Base-by-base conservation (phyloP, 2,113 vertebrate genomes). In the Microtus montanus region DNA sequence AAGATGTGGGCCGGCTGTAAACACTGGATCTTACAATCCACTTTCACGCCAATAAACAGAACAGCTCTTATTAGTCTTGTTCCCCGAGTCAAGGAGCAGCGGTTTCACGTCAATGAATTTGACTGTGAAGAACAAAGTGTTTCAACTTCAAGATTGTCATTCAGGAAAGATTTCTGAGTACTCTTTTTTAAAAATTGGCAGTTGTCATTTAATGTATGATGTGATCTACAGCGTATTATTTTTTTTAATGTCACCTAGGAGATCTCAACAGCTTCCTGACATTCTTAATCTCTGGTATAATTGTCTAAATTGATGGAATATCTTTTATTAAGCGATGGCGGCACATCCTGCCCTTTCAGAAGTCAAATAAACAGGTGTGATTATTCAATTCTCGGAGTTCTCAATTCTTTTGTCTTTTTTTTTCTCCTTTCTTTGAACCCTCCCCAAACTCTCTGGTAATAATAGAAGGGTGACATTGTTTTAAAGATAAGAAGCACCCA, bases 191-290 rank as follows among this genome's bases (percentile, higher is more conserved):
- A 97, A 98, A 98, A 98, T 98, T 98, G 98, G 96, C 98, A 97
- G 98, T 98, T 98, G 98, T 98, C 98, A 98, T 98, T 98, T 98
- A 98, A 98, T 97, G 98, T 97, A 98, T 92, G 61, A 87, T 96
- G 96, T 98, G 98, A 98, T 98, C 98, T 98, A 98, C 97, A 98
- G 98, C 97, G 97, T 98, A 98, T 98, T 98, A 98, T 98, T 98
- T 98, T 54, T 82, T 97, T 98, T 96, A 97, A 98, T 98, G 98
- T 98, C 98, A 97, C 98, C 97, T 98, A 97, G 97, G 98, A 98
- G 98, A 98, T 98, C 98, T 98, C 96, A 96, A 95, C 97, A 97
- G 97, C 97, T 98, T 98, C 98, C 91, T 99, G 98, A 98, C 98
- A 98, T 98, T 98, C 98, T 89, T 97, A 98, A 97, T 97, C 97